These are phyloP conservation scores for Morpho helenor DNA, from an alignment of 2,888 invertebrate species.

Conservation along the genomic window DNA sequence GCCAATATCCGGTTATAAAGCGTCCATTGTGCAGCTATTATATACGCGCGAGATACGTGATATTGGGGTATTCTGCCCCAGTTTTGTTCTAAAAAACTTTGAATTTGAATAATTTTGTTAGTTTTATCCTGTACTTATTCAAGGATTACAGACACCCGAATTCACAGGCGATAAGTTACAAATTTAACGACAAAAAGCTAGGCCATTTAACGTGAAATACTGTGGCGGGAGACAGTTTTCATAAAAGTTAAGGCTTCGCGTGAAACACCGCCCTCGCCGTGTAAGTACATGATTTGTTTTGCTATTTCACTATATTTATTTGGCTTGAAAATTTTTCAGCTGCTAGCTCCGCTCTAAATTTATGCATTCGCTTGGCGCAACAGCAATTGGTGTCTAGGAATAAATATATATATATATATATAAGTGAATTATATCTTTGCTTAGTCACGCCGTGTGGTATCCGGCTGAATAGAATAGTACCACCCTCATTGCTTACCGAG, in stretches of 20 bases:
- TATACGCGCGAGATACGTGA: too few species aligned
- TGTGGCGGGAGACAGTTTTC: constrained; percentile 52
- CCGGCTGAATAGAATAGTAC: too few species aligned
- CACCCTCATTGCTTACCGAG: too few species aligned
- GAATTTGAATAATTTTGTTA: not conserved
- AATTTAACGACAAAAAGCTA: constrained; percentile 66
- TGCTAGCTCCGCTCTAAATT: constrained; percentile 7
- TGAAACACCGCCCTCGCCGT: constrained; percentile 34
- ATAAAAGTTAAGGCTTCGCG: constrained; percentile 52
- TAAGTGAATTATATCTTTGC: too few species aligned
- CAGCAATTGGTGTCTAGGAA: too few species aligned
- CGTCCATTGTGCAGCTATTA: too few species aligned
- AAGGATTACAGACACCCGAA: constrained; percentile 22
- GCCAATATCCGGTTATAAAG: too few species aligned
- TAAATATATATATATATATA: too few species aligned
- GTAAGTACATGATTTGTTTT: constrained; percentile 33
- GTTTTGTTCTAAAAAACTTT: too few species aligned
- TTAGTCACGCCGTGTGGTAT: too few species aligned
- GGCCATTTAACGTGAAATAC: constrained; percentile 68
- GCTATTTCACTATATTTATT: constrained; percentile 25
- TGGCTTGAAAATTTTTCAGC: constrained; percentile 21
- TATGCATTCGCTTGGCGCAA: not conserved
- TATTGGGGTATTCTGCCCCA: too few species aligned
- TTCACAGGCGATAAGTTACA: constrained; percentile 54
- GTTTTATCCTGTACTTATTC: not conserved